Percentiles rank a stretch among this genome's conserved stretches.
Conservation (phyloP, 2,797 vertebrate species). For the Aldrovandia affinis region DNA sequence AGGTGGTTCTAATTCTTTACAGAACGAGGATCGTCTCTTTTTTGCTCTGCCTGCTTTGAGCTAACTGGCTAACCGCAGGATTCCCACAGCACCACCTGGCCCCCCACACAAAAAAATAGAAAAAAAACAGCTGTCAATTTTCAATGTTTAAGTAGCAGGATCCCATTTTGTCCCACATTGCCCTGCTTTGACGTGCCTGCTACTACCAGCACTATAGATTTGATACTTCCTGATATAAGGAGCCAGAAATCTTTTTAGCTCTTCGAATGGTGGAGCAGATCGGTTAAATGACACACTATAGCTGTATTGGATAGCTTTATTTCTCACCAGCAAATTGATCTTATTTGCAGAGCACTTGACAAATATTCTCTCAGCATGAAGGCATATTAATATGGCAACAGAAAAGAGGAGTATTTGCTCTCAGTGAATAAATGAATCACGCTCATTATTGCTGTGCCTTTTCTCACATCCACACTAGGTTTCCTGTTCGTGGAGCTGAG, state of each 20-base stretch:
- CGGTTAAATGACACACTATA: conserved; percentile 21
- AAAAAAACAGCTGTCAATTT: conserved; percentile 69
- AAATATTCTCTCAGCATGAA: conserved; percentile 55
- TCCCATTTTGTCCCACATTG: conserved; percentile 62
- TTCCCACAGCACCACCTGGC: conserved; percentile 53
- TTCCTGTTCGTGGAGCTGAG: conserved; percentile 62
- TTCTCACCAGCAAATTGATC: conserved; percentile 55
- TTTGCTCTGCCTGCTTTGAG: conserved; percentile 59
- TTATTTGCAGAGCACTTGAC: conserved; percentile 36
- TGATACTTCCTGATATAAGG: conserved; percentile 60
- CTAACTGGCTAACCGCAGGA: conserved; percentile 51
- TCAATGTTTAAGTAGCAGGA: conserved; percentile 65
- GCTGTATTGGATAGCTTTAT: conserved; percentile 22
- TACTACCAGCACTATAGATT: conserved; percentile 42
- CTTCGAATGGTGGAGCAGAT: conserved; percentile 35
- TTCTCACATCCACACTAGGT: conserved; percentile 52
- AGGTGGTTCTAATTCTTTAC: conserved; percentile 78
- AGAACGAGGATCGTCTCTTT: conserved; percentile 66
- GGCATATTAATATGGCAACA: conserved; percentile 59
- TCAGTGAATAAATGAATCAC: conserved; percentile 36
- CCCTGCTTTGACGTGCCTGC: conserved; percentile 44
- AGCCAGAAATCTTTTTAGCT: conserved; percentile 40
- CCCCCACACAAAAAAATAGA: conserved; percentile 42
- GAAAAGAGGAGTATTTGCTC: conserved; percentile 13
- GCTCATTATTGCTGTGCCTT: conserved; percentile 37